Evolutionary conservation across 2,113 vertebrate genomes (phyloP), one percentile per base, ranked within the genome.

Genomic region (Pimephales promelas): DNA sequence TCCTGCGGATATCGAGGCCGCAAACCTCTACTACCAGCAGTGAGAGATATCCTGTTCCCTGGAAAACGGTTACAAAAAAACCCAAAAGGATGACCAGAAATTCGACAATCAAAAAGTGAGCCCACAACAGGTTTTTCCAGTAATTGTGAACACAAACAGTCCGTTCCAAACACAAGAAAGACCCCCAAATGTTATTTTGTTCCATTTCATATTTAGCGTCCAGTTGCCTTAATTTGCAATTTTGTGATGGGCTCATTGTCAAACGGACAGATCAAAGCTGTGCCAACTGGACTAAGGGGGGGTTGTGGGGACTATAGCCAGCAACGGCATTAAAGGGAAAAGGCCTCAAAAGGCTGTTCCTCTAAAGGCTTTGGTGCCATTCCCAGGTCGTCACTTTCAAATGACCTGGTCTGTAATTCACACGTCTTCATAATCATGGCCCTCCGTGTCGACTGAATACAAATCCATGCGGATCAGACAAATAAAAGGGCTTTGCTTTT

Each of bases 231-330:
- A 86, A 86, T 92, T 89, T 92, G 89, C 89, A 89, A 90, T 88
- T 89, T 85, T 90, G 86, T 89, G 87, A 92, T 87, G 83, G 86
- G 85, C 84, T 84, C 88, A 91, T 89, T 91, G 87, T 92, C 85
- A 86, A 85, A 89, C 43, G 86, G 78, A 86, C 56, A 83, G 89
- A 91, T 92, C 88, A 92, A 92, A 94, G 87, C 83, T 45, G 36
- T 86, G 80, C 86, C 85, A 88, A 88, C 89, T 83, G 87, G 84
- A 79, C 90, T 88, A 76, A 90, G 90, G 88, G 89, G 71, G 90
- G 52, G 59, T 71, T 68, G 78, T 45, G 66, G 31, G 74, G 73
- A 68, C 71, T 34, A n/a, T n/a, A 45, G 79, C 82, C 83, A 84
- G 84, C 61, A n/a, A n/a, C 36, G 49, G 56, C 82, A 71, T 49